These are phyloP conservation scores for Dryobota labecula DNA, from an alignment of 2,888 invertebrate species.

Conservation along the genomic window DNA sequence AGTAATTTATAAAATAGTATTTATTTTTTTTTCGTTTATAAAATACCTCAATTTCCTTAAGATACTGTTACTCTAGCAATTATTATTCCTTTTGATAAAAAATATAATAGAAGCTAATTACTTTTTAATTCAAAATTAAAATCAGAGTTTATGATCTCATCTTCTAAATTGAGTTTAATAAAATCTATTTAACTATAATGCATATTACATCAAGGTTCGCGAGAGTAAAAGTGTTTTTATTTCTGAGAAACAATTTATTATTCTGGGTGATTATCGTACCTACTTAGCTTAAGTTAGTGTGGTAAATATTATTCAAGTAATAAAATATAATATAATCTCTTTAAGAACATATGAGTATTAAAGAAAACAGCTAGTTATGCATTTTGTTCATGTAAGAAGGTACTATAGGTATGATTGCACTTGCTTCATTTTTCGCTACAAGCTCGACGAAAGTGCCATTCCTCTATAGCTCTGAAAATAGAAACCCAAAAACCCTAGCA, in stretches of 20 bases:
- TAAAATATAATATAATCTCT: slow-evolving; percentile 26
- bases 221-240: not conserved
- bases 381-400: slow-evolving; percentile 2
- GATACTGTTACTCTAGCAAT: slow-evolving; percentile 11
- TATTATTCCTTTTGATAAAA: not conserved
- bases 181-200: not conserved
- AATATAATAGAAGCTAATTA: not conserved
- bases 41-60: slow-evolving; percentile 15
- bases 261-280: slow-evolving; percentile 8
- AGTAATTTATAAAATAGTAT: slow-evolving; percentile 33
- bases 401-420: slow-evolving; percentile 32
- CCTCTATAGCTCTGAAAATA: slow-evolving; percentile 61
- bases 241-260: slow-evolving; percentile 17
- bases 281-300: slow-evolving; percentile 12
- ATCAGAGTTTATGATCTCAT: slow-evolving; percentile 1
- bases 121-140: not conserved
- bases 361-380: slow-evolving; percentile 7
- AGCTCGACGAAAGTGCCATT: slow-evolving; percentile 59
- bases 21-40: not conserved
- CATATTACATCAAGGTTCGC: not conserved
- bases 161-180: not conserved
- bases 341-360: slow-evolving; percentile 9
- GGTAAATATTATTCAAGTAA: slow-evolving; percentile 8
- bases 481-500: slow-evolving; percentile 57
- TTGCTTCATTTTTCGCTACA: slow-evolving; percentile 41